Base-by-base conservation (phyloP, 2,797 vertebrate genomes). In the Falco rusticolus region DNA sequence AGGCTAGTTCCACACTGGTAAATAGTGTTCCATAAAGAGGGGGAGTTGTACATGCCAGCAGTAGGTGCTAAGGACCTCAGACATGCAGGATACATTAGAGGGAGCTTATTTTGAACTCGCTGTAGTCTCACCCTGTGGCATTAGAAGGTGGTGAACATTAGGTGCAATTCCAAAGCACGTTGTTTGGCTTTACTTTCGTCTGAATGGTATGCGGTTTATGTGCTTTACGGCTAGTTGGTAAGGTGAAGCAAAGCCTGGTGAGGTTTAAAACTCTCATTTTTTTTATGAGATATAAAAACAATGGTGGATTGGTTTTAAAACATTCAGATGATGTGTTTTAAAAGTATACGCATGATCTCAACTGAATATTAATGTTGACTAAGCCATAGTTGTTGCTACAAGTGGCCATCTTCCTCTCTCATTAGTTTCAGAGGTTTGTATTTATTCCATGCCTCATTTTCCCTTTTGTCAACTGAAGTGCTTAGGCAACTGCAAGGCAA, bases 41-140 rank as follows among this genome's bases (percentile, higher is more conserved):
- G 11, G 41, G 11, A 6, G n/a, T 29, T 83, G 61, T 33, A 31
- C 63, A 56, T 19, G 11, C 34, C 71, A 69, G 54, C 16, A 48
- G 57, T 6, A 14, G 11, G 41, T 45, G 13, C 5, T 22, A 16
- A 39, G 31, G 41, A 16, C 31, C 45, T 45, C 24, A 43, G 11
- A 8, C 5, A 3, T 4, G 12, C 20, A 48, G 25, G 6, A 16
- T 16, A 4, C 1, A 0, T 1, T 56, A 21, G 64, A 60, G 10
- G 50, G 51, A 47, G 14, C 33, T 78, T 54, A 5, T 47, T 76
- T 82, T 80, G 74, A 48, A 6, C 14, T 54, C 4, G 1, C 33
- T 45, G 3, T 31, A 5, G 28, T 48, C 51, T 91, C 45, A 7
- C 65, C 12, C 66, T 33, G 0, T 81, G 84, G 43, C 51, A 26